Percentiles rank a stretch among this genome's conserved stretches.
phyloP scores from a whole-genome alignment of 2,888 invertebrate species.

The Allolobophora icterica region DNA sequence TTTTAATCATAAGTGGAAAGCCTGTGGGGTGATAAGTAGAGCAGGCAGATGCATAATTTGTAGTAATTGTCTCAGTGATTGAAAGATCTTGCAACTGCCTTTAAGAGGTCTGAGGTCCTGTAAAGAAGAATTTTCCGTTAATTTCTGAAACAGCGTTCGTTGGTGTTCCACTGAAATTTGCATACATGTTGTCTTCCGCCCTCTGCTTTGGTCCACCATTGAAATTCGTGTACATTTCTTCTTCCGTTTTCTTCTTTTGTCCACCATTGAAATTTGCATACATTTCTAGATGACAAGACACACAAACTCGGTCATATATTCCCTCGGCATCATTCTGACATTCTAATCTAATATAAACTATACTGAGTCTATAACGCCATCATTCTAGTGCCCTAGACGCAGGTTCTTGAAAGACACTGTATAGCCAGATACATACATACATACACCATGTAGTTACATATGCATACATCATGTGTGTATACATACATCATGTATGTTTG shows the following conservation, averaged over 20 bases:
- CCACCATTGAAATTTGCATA: conserved; percentile 22
- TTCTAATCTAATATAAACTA: too few relatives aligned
- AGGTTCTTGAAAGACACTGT: too few relatives aligned
- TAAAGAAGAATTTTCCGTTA: background rate
- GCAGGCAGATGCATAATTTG: background rate
- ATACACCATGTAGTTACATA: too few relatives aligned
- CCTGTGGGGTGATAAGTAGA: too few relatives aligned
- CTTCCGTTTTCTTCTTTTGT: background rate
- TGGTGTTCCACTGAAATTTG: background rate
- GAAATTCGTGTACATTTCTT: background rate
- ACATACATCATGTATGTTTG: too few relatives aligned
- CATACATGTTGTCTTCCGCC: background rate
- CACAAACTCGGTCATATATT: background rate
- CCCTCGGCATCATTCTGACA: background rate
- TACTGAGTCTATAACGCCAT: too few relatives aligned
- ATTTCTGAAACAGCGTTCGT: background rate
- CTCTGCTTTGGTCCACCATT: background rate
- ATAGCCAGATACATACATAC: too few relatives aligned
- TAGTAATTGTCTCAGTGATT: background rate
- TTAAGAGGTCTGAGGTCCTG: conserved; percentile 3
- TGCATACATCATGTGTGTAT: too few relatives aligned
- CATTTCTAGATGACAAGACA: background rate
- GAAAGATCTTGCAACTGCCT: background rate
- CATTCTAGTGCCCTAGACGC: too few relatives aligned
- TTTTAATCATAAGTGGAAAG: too few relatives aligned